These are phyloP conservation scores for Anolis carolinensis DNA, from an alignment of 2,113 vertebrate genomes.

Conservation along the genomic window DNA sequence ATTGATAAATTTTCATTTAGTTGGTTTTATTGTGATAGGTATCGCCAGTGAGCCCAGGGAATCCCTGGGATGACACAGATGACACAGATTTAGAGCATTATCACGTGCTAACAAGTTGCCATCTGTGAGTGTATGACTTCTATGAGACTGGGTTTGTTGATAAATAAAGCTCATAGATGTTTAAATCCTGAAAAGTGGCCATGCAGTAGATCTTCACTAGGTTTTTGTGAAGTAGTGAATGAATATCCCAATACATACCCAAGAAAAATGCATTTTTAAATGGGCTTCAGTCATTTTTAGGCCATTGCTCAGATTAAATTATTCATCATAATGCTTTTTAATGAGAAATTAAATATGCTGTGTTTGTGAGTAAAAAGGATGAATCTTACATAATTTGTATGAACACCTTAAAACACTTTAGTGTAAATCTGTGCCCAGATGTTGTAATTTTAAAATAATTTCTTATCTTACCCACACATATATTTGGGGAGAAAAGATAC, in stretches of 20 bases:
- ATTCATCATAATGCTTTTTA: conserved; percentile 61
- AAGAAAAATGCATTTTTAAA: conserved; percentile 51
- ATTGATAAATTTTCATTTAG: too few species aligned
- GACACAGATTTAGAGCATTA: too few species aligned
- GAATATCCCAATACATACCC: conserved; percentile 39
- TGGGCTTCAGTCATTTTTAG: conserved; percentile 60
- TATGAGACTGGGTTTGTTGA: not conserved
- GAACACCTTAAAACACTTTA: conserved; percentile 62
- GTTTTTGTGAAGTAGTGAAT: conserved; percentile 48
- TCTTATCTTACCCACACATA: conserved; percentile 54
- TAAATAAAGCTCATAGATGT: conserved; percentile 6
- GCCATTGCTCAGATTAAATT: conserved; percentile 60
- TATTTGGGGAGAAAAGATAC: conserved; percentile 43
- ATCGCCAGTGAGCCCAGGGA: too few species aligned
- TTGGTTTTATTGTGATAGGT: too few species aligned
- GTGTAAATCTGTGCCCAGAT: conserved; percentile 67
- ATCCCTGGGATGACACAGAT: too few species aligned
- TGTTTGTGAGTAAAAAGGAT: conserved; percentile 58
- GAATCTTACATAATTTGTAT: conserved; percentile 59
- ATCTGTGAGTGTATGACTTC: too few species aligned
- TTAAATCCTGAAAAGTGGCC: conserved; percentile 45
- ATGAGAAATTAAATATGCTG: conserved; percentile 49
- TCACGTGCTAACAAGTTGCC: too few species aligned
- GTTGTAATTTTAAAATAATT: conserved; percentile 14
- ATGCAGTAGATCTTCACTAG: conserved; percentile 1